Evolutionary conservation across 2,797 vertebrate genomes (phyloP).

Genomic region (Sebastes iracundus): DNA sequence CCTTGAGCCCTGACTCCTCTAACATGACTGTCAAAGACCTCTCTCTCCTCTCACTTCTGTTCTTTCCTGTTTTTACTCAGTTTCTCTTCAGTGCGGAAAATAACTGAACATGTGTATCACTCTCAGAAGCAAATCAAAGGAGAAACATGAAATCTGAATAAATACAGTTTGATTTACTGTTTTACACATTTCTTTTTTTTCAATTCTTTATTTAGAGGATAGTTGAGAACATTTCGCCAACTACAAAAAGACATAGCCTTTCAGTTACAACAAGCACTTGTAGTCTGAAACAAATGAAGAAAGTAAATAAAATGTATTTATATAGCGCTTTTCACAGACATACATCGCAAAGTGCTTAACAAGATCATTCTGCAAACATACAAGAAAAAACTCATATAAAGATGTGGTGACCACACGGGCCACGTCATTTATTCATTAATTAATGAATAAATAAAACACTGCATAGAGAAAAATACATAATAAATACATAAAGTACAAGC

Average conservation of each 20-base stretch:
- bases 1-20: slow-evolving; percentile 17
- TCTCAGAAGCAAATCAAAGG: not conserved
- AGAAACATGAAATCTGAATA: not conserved
- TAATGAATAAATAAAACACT: not conserved
- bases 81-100: not conserved
- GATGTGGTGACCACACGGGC: too few species aligned
- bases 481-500: too few species aligned
- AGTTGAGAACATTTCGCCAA: not conserved
- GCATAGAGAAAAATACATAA: not conserved
- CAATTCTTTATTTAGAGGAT: not conserved
- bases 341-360: too few species aligned
- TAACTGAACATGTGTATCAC: not conserved
- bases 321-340: too few species aligned
- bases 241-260: not conserved
- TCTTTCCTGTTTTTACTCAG: not conserved
- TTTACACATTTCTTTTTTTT: not conserved
- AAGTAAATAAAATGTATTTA: too few species aligned
- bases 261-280: too few species aligned
- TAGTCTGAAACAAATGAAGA: too few species aligned
- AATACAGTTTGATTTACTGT: not conserved
- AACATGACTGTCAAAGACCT: slow-evolving; percentile 1
- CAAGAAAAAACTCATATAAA: too few species aligned
- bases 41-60: not conserved
- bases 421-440: rapidly evolving
- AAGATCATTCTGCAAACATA: too few species aligned